Percentiles rank a stretch among this genome's conserved stretches.
These are phyloP conservation scores for Chamaea fasciata DNA, from an alignment of 2,113 vertebrate species.

Conservation along the genomic window DNA sequence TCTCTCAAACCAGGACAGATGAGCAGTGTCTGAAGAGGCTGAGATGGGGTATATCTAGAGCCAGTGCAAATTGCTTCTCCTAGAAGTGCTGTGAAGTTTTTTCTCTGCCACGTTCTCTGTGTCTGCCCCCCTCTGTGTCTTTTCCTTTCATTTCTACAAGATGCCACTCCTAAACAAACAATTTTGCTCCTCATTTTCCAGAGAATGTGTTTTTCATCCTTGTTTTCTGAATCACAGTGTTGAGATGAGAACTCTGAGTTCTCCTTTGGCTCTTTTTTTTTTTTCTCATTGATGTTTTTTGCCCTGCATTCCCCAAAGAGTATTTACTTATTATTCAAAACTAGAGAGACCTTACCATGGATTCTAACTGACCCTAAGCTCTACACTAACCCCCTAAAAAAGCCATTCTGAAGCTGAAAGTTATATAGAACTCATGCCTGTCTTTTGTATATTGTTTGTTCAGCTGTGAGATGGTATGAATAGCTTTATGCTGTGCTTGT, in stretches of 20 bases:
- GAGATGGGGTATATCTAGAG: not conserved
- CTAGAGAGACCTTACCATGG: not conserved
- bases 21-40: not conserved
- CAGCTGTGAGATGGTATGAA: conserved; percentile 25
- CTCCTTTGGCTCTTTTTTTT: not conserved
- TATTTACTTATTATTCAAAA: not conserved
- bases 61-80: not conserved
- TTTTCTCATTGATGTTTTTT: not conserved
- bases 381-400: not conserved
- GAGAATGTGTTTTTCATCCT: not conserved
- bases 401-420: not conserved
- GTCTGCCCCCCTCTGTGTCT: not conserved
- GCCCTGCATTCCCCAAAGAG: not conserved
- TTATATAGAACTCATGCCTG: not conserved
- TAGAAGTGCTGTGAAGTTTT: not conserved
- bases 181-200: not conserved
- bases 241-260: not conserved
- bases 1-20: not conserved
- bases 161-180: not conserved
- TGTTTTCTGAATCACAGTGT: not conserved
- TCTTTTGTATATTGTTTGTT: conserved; percentile 38
- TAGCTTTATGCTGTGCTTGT: not conserved
- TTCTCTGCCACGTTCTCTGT: not conserved
- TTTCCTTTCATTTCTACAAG: not conserved
- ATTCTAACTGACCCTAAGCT: not conserved